A percentile compares a stretch with the other conserved stretches of the same genome.
Conservation (phyloP, 2,888 invertebrate species). For the Iphiclides podalirius region DNA sequence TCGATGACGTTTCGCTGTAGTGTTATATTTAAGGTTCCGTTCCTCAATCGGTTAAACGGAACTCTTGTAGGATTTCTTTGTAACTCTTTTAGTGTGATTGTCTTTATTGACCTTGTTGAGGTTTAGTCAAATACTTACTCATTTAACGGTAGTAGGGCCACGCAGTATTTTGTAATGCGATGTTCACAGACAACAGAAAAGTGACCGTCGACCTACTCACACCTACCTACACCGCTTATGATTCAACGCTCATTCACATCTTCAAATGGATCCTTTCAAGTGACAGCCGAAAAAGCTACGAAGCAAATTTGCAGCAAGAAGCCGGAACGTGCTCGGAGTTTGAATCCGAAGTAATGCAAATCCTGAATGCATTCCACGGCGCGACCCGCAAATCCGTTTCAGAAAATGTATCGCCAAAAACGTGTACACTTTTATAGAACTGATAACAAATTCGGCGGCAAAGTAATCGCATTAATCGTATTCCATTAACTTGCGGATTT, state of each 20-base stretch:
- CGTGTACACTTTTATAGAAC: too few species aligned
- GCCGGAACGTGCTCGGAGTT: constrained; percentile 42
- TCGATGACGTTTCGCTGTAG: constrained; percentile 4
- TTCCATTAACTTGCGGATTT: too few species aligned
- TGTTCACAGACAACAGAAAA: constrained; percentile 7
- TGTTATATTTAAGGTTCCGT: too few species aligned
- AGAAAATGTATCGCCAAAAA: constrained; percentile 10
- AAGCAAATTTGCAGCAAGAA: constrained; percentile 40
- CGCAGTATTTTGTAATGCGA: too few species aligned
- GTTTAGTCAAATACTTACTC: too few species aligned
- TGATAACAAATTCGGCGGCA: too few species aligned
- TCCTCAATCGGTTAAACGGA: too few species aligned
- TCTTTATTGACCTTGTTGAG: too few species aligned
- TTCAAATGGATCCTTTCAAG: constrained; percentile 37
- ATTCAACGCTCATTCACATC: constrained; percentile 42
- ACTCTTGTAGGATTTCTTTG: too few species aligned
- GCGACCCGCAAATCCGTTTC: constrained; percentile 19
- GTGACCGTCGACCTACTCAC: constrained; percentile 10
- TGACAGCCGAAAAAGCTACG: constrained; percentile 36
- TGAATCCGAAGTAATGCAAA: constrained; percentile 27
- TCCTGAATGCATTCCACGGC: constrained; percentile 31
- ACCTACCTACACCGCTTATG: constrained; percentile 31
- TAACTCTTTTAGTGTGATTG: too few species aligned
- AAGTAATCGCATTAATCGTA: too few species aligned
- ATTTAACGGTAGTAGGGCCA: too few species aligned